Percentiles rank a stretch among this genome's conserved stretches.
Evolutionary conservation across 1,140 invertebrate genomes (phyloP).

Genomic region (Drosophila teissieri): DNA sequence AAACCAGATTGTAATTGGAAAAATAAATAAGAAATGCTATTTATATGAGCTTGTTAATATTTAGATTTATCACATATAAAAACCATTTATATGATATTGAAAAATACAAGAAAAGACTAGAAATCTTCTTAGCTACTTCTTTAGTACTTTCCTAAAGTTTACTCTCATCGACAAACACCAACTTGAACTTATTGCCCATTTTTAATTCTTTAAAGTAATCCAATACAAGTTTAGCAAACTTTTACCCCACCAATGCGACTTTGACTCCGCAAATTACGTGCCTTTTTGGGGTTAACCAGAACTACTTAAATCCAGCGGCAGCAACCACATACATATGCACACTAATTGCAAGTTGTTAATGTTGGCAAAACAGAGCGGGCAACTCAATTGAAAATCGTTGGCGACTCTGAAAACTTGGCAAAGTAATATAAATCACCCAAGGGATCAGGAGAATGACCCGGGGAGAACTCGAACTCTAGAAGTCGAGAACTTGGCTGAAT

Average conservation of each 20-base stretch:
- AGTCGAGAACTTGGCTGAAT: slow-evolving; percentile 30
- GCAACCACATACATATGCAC: slow-evolving; percentile 47
- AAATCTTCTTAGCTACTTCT: no score
- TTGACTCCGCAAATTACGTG: slow-evolving; percentile 36
- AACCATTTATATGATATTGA: no score
- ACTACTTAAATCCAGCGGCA: slow-evolving; percentile 11
- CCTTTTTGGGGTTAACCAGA: slow-evolving; percentile 48
- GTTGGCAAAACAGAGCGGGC: slow-evolving; percentile 55
- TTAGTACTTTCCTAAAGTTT: no score
- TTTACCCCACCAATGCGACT: neutral
- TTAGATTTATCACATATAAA: no score
- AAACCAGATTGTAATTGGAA: neutral
- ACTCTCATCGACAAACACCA: no score
- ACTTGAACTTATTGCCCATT: no score
- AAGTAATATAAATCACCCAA: slow-evolving; percentile 82
- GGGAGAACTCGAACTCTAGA: slow-evolving; percentile 17
- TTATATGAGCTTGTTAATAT: no score
- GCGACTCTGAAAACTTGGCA: slow-evolving; percentile 58
- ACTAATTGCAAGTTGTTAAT: slow-evolving; percentile 75
- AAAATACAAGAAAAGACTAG: no score
- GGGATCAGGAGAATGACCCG: slow-evolving; percentile 68
- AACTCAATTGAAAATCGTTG: slow-evolving; percentile 79
- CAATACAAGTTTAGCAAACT: slow-evolving; percentile 6
- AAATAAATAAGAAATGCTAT: neutral
- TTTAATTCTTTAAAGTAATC: neutral